Evolutionary conservation across 2,797 vertebrate species (phyloP).

Genomic region (Clarias fuscus): DNA sequence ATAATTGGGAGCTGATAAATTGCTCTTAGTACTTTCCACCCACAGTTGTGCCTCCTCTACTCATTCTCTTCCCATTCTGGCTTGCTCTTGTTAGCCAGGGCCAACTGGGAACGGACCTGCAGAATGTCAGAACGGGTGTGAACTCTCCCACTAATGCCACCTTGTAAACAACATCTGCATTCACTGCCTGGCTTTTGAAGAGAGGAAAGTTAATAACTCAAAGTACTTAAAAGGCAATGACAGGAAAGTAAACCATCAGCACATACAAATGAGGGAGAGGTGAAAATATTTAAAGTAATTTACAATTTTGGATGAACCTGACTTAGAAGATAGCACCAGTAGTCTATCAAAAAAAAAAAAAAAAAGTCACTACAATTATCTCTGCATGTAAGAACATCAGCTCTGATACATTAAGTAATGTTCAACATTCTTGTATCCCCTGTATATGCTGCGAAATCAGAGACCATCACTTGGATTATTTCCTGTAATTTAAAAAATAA

Average conservation of each 20-base stretch:
- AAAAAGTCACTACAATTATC: no score
- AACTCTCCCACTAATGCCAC: conserved; percentile 53
- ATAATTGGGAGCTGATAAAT: conserved; percentile 18
- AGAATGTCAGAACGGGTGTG: conserved; percentile 54
- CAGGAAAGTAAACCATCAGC: conserved; percentile 36
- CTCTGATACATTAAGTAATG: no score
- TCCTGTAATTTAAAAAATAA: no score
- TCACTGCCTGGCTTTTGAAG: conserved; percentile 51
- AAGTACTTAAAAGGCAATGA: conserved; percentile 42
- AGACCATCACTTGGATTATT: no score
- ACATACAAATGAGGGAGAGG: conserved; percentile 29
- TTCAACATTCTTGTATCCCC: no score
- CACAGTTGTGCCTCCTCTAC: conserved; percentile 6
- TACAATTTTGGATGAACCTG: not conserved
- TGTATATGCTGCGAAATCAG: no score
- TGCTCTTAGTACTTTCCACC: not conserved
- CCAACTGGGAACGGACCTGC: conserved; percentile 50
- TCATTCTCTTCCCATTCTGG: conserved; percentile 6
- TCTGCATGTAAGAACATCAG: no score
- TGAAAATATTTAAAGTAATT: not conserved
- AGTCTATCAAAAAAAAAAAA: not conserved
- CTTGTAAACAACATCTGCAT: conserved; percentile 58
- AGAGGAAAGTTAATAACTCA: conserved; percentile 40
- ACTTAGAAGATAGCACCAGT: not conserved
- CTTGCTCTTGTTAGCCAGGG: conserved; percentile 38